Percentiles rank a stretch among this genome's conserved stretches.
These are phyloP conservation scores for Drosophila sulfurigaster DNA, from an alignment of 1,140 invertebrate species.

Conservation along the genomic window DNA sequence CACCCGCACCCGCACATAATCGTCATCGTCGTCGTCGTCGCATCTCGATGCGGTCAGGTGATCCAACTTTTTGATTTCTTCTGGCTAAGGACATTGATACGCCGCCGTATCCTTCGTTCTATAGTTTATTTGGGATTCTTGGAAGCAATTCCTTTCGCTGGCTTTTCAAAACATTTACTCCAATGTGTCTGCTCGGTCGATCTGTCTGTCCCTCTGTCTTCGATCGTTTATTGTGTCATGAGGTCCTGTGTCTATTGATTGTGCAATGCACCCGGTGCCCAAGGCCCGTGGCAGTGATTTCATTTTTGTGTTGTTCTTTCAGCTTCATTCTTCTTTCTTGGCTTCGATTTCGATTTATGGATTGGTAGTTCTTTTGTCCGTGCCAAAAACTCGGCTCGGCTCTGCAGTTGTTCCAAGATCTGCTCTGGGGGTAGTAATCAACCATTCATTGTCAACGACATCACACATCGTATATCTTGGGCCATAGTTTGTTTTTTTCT, in stretches of 20 bases:
- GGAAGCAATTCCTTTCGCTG: constrained; percentile 85
- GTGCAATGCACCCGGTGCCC: constrained; percentile 72
- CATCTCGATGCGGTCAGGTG: constrained; percentile 73
- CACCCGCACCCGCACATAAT: constrained; percentile 80
- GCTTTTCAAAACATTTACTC: constrained; percentile 85
- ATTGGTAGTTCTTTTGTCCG: constrained; percentile 49
- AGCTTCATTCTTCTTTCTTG: constrained; percentile 30
- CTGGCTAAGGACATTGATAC: constrained; percentile 81
- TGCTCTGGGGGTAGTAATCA: constrained; percentile 62
- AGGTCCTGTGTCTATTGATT: constrained; percentile 73
- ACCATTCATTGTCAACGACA: constrained; percentile 84
- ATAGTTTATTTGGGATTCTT: constrained; percentile 55
- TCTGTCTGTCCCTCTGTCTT: constrained; percentile 10
- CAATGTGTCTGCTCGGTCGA: constrained; percentile 61
- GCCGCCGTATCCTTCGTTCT: constrained; percentile 16
- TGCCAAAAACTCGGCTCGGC: constrained; percentile 43
- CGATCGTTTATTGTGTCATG: constrained; percentile 50
- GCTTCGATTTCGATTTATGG: constrained; percentile 51
- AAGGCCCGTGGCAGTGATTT: constrained; percentile 84
- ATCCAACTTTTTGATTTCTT: constrained; percentile 84
- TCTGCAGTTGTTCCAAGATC: constrained; percentile 44
- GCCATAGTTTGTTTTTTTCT: constrained; percentile 71
- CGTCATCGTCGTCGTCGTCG: constrained; percentile 2
- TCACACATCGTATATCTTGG: constrained; percentile 84
- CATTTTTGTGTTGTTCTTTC: constrained; percentile 41